phyloP scores from a whole-genome alignment of 2,113 vertebrate genomes.

The Thermophis baileyi region DNA sequence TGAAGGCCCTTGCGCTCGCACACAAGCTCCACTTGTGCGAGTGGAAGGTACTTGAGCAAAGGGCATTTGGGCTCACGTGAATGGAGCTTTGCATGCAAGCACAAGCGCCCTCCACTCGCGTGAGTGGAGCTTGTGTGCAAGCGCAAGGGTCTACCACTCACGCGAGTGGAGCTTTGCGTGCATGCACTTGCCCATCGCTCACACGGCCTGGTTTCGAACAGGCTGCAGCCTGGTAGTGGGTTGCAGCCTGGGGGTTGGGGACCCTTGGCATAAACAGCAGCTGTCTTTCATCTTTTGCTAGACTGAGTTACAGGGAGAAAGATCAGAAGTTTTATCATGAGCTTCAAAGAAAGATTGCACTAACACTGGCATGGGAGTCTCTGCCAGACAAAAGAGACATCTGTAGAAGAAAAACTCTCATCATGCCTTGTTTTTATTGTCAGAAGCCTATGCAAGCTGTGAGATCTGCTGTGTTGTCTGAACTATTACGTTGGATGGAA shows the following conservation, averaged over 20 bases:
- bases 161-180: background rate
- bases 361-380: background rate
- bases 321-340: background rate
- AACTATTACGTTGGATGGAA: background rate
- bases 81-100: background rate
- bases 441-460: background rate
- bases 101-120: background rate
- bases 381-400: background rate
- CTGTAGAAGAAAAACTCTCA: background rate
- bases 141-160: background rate
- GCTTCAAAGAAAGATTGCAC: background rate
- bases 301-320: background rate
- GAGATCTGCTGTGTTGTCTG: background rate
- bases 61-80: background rate
- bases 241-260: background rate
- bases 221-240: background rate
- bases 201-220: accelerated
- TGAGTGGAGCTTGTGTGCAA: background rate
- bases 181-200: background rate
- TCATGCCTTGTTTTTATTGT: background rate
- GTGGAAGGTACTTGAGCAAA: too few relatives aligned
- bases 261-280: background rate
- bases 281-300: background rate
- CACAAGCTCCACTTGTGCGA: too few relatives aligned
- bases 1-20: too few relatives aligned